Evolutionary conservation across 2,113 vertebrate species (phyloP).

Genomic region (Heptranchias perlo): DNA sequence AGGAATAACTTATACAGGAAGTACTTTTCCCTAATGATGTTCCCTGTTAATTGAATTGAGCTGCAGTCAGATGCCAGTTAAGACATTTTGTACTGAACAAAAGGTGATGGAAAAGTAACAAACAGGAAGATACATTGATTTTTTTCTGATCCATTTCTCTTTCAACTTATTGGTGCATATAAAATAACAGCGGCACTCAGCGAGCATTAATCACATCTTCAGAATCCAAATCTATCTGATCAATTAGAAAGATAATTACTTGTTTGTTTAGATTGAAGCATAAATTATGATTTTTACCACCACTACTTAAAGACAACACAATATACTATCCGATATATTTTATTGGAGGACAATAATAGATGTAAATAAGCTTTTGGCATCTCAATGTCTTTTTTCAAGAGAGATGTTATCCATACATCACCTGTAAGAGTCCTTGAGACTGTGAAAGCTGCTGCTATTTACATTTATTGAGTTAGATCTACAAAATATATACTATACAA

Average conservation of each 20-base stretch:
- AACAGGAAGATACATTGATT: neutral
- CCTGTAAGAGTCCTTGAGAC: neutral
- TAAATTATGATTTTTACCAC: constrained; percentile 22
- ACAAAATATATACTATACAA: neutral
- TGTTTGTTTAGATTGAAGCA: neutral
- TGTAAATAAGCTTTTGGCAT: constrained; percentile 24
- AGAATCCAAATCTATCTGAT: constrained; percentile 22
- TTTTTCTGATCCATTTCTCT: neutral
- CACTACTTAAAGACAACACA: neutral
- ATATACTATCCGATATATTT: neutral
- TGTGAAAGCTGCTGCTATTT: constrained; percentile 25
- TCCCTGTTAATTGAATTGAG: neutral
- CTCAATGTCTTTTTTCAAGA: neutral
- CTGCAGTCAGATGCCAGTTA: neutral
- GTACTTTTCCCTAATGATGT: neutral
- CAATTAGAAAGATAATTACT: neutral
- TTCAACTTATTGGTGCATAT: neutral
- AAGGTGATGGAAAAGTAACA: neutral
- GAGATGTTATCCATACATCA: neutral
- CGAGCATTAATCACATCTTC: constrained; percentile 17
- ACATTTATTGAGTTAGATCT: neutral
- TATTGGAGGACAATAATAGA: neutral
- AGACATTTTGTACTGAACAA: too few species aligned
- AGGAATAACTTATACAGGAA: neutral
- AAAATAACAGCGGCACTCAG: neutral